A percentile compares a stretch with the other conserved stretches of the same genome.
Evolutionary conservation across 35 echinoderm and acorn worm species (phyloP).

Genomic region (Ophioderma brevispina): DNA sequence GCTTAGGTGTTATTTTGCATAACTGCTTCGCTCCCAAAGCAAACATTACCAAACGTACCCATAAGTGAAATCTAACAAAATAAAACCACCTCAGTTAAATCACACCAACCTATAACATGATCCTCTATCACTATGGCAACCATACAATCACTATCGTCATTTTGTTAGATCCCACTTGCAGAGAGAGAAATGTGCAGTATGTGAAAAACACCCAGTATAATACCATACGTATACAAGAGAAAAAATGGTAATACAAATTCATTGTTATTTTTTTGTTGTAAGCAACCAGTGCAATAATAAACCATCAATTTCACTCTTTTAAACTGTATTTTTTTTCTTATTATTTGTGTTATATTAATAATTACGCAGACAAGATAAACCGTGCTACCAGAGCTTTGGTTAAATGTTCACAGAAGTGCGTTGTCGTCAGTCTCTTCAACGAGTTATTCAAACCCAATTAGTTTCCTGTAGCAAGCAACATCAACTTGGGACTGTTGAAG

Average conservation of each 20-base stretch:
- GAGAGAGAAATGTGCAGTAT: not conserved
- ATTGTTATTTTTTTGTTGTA: not conserved
- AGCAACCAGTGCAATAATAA: slow-evolving; percentile 9
- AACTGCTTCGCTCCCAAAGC: not conserved
- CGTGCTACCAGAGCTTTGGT: not conserved
- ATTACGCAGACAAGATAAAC: not conserved
- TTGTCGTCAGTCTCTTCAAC: no score
- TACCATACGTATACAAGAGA: slow-evolving; percentile 13
- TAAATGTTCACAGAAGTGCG: no score
- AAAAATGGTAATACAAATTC: slow-evolving; percentile 9
- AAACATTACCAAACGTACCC: not conserved
- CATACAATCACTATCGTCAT: not conserved
- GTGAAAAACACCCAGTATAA: not conserved
- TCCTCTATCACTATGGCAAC: no score
- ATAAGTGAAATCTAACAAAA: not conserved
- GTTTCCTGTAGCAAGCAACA: no score
- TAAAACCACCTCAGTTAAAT: not conserved
- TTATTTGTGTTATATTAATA: not conserved
- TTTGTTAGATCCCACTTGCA: not conserved
- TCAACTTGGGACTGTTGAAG: not conserved
- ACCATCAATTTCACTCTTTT: slow-evolving; percentile 3
- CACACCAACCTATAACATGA: no score
- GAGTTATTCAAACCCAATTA: no score
- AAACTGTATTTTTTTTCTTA: not conserved
- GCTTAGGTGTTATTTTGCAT: not conserved